phyloP scores from a whole-genome alignment of 2,888 invertebrate species.

The Melanchra persicariae region DNA sequence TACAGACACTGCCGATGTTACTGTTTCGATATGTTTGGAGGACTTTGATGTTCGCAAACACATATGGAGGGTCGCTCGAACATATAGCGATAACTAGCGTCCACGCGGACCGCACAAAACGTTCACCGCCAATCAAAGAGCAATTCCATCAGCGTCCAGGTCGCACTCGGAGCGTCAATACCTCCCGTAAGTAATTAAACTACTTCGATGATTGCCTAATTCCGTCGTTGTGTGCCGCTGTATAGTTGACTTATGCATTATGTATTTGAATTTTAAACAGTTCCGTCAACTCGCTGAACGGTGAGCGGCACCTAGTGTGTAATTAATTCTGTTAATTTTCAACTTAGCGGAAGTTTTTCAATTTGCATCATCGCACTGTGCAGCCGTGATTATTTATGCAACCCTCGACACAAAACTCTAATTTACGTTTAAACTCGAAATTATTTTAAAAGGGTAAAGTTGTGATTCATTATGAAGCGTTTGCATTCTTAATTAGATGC shows the following conservation, averaged over 20 bases:
- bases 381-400: slow-evolving; percentile 68
- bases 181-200: slow-evolving; percentile 66
- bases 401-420: slow-evolving; percentile 58
- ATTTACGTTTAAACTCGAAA: slow-evolving; percentile 62
- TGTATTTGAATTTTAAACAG: slow-evolving; percentile 66
- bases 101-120: slow-evolving; percentile 29
- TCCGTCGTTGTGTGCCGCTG: slow-evolving; percentile 36
- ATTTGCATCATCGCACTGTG: slow-evolving; percentile 77
- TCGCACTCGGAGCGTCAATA: slow-evolving; percentile 50
- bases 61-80: slow-evolving; percentile 13
- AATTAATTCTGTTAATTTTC: slow-evolving; percentile 78
- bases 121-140: slow-evolving; percentile 59
- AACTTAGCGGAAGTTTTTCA: slow-evolving; percentile 78
- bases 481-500: slow-evolving; percentile 62
- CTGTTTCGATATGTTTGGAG: slow-evolving; percentile 42
- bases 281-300: slow-evolving; percentile 58
- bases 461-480: slow-evolving; percentile 60
- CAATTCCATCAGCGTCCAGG: slow-evolving; percentile 57
- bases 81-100: slow-evolving; percentile 24
- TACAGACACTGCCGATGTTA: slow-evolving; percentile 50
- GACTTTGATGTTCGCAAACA: slow-evolving; percentile 40
- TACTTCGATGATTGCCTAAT: slow-evolving; percentile 67
- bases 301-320: slow-evolving; percentile 64
- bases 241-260: slow-evolving; percentile 55
- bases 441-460: slow-evolving; percentile 55